Percentiles rank a stretch among this genome's conserved stretches.
Evolutionary conservation across 1,140 invertebrate genomes (phyloP).

Genomic region (Sarcophaga peregrina): DNA sequence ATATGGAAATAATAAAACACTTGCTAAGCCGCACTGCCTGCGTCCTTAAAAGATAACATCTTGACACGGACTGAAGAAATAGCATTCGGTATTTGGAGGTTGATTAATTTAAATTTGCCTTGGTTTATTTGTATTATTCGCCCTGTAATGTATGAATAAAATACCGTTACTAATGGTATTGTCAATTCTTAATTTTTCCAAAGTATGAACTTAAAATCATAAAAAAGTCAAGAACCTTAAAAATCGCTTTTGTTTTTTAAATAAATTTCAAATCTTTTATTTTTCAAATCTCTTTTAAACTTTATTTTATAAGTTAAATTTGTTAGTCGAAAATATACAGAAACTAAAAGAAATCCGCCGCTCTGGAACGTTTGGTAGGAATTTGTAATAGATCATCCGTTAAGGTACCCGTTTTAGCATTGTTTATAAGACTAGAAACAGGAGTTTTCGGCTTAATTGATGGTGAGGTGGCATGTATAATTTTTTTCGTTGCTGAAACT

Average conservation of each 20-base stretch:
- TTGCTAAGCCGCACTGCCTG: too few relatives aligned
- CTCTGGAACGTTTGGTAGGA: conserved; percentile 72
- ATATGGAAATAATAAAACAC: too few relatives aligned
- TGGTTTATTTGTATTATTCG: background rate
- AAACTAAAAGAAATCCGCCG: conserved; percentile 69
- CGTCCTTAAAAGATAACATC: too few relatives aligned
- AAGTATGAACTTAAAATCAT: too few relatives aligned
- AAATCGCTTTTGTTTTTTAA: too few relatives aligned
- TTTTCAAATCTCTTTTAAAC: too few relatives aligned
- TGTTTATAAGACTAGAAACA: conserved; percentile 47
- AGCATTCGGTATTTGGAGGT: too few relatives aligned
- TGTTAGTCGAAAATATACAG: background rate
- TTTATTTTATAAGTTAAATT: too few relatives aligned
- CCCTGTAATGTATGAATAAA: background rate
- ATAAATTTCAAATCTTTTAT: too few relatives aligned
- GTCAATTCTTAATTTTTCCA: too few relatives aligned
- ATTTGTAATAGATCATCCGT: conserved; percentile 84
- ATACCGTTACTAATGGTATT: background rate
- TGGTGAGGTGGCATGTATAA: conserved; percentile 42
- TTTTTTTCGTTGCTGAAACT: conserved; percentile 46
- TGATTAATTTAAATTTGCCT: background rate
- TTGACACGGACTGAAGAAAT: too few relatives aligned
- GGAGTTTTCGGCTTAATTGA: conserved; percentile 50
- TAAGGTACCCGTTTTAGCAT: conserved; percentile 65
- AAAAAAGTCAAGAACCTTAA: too few relatives aligned